phyloP scores from a whole-genome alignment of 1,140 invertebrate species.

The Pseudachorutes palmiensis region DNA sequence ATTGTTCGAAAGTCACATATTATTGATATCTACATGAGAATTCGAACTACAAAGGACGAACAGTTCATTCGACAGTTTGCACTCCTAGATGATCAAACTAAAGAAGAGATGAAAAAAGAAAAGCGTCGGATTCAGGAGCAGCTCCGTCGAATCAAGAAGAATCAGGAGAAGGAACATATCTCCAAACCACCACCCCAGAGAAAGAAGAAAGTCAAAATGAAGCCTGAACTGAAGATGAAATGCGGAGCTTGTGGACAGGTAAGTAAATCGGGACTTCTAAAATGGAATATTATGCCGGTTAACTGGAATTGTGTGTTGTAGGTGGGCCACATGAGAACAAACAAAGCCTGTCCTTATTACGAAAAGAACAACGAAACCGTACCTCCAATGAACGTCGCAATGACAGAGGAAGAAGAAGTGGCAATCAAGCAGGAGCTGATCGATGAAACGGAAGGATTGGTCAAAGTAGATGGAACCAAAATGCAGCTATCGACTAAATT shows the following conservation, averaged over 20 bases:
- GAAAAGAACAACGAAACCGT: slow-evolving; percentile 51
- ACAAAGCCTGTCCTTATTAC: slow-evolving; percentile 92
- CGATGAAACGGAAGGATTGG: slow-evolving; percentile 65
- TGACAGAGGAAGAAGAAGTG: slow-evolving; percentile 73
- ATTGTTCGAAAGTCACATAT: slow-evolving; percentile 54
- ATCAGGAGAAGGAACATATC: slow-evolving; percentile 73
- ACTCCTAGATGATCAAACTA: slow-evolving; percentile 78
- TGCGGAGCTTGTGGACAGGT: slow-evolving; percentile 90
- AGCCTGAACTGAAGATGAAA: slow-evolving; percentile 79
- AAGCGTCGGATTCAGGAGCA: slow-evolving; percentile 95
- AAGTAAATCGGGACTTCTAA: no score
- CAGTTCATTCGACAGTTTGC: slow-evolving; percentile 87
- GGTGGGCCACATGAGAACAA: slow-evolving; percentile 74
- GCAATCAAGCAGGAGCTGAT: slow-evolving; percentile 62
- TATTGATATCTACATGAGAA: slow-evolving; percentile 56
- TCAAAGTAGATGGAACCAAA: slow-evolving; percentile 87
- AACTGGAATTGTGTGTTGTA: not conserved
- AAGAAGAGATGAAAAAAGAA: slow-evolving; percentile 94
- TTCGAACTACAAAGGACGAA: slow-evolving; percentile 58
- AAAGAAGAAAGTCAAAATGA: slow-evolving; percentile 70
- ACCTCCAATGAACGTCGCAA: slow-evolving; percentile 60
- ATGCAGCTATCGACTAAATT: slow-evolving; percentile 72
- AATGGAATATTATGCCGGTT: not conserved
- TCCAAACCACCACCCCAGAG: slow-evolving; percentile 38
- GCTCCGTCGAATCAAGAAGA: slow-evolving; percentile 80